Conservation (phyloP, 2,797 vertebrate species). For the Otus scops region DNA sequence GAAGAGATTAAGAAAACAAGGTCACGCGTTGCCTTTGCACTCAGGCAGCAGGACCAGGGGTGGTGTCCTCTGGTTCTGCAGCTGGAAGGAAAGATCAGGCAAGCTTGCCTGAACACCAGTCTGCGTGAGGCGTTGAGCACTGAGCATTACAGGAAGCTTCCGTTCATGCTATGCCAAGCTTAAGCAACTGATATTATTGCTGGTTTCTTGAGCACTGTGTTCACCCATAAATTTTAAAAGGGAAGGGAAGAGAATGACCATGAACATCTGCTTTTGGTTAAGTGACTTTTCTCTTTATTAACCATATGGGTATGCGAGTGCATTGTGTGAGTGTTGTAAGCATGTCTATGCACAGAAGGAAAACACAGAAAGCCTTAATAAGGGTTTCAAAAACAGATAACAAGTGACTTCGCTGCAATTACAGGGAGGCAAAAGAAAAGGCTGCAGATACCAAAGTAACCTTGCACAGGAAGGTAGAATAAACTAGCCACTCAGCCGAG, state of each 20-base stretch:
- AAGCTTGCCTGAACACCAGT: background rate
- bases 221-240: background rate
- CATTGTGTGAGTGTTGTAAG: background rate
- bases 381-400: background rate
- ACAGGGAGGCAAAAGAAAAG: background rate
- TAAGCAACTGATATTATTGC: background rate
- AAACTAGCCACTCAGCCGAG: background rate
- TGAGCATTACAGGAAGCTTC: background rate
- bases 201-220: background rate
- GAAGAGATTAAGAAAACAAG: background rate
- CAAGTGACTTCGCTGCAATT: background rate
- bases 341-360: background rate
- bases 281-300: background rate
- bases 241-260: background rate
- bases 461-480: background rate
- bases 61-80: background rate
- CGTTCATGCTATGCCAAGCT: background rate
- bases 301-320: rapidly evolving
- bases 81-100: conserved; percentile 8
- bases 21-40: rapidly evolving
- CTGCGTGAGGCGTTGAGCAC: background rate
- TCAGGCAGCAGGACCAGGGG: background rate
- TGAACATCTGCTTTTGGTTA: background rate
- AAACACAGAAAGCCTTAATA: background rate
- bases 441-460: background rate